Evolutionary conservation across 2,797 vertebrate species (phyloP).

Genomic region (Champsocephalus esox): DNA sequence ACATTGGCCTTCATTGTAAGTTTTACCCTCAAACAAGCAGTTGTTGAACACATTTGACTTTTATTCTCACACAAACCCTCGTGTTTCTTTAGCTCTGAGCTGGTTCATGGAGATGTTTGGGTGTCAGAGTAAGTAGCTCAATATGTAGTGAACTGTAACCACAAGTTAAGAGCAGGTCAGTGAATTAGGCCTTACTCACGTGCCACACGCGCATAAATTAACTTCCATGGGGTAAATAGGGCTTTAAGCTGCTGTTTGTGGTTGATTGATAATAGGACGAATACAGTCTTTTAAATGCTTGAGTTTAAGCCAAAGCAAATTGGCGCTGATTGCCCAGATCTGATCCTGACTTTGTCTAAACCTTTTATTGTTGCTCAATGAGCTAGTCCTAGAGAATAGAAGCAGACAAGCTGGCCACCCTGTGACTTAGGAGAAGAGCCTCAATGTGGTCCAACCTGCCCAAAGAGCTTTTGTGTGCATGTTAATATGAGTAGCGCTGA

Average conservation of each 20-base stretch:
- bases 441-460: conserved; percentile 23
- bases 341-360: conserved; percentile 33
- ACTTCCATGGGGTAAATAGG: conserved; percentile 15
- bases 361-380: conserved; percentile 45
- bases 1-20: conserved; percentile 3
- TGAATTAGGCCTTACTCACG: conserved; percentile 27
- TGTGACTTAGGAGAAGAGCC: conserved; percentile 44
- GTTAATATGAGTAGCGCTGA: conserved; percentile 53
- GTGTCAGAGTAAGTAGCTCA: conserved; percentile 3
- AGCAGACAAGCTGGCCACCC: conserved; percentile 33
- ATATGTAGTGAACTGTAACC: conserved; percentile 8
- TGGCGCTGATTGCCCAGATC: conserved; percentile 41
- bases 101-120: neutral
- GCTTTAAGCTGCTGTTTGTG: conserved; percentile 17
- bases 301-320: conserved; percentile 47
- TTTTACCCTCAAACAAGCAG: neutral
- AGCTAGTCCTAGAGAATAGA: conserved; percentile 42
- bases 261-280: conserved; percentile 20
- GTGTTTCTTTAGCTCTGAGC: conserved; percentile 11
- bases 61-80: neutral
- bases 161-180: conserved; percentile 44
- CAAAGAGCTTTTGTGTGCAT: conserved; percentile 54
- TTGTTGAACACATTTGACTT: conserved; percentile 1
- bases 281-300: conserved; percentile 12
- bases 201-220: conserved; percentile 33